Percentiles rank a stretch among this genome's conserved stretches.
phyloP scores from a whole-genome alignment of 2,888 invertebrate genomes.

The Pristionchus arcanus region DNA sequence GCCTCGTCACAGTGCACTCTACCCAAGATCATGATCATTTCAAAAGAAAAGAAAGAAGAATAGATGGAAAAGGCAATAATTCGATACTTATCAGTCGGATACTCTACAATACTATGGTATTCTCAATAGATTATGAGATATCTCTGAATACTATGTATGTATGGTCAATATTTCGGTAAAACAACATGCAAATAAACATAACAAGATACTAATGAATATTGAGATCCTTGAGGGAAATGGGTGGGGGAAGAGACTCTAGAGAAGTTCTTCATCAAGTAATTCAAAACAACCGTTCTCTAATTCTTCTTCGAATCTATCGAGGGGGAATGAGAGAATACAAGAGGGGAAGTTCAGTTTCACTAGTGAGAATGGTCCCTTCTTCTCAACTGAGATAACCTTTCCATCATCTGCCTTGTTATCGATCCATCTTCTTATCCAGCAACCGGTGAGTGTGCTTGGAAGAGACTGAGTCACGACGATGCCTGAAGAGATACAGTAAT shows the following conservation, averaged over 20 bases:
- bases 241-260: background rate
- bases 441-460: background rate
- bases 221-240: background rate
- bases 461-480: background rate
- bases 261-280: background rate
- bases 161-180: background rate
- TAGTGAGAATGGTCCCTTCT: background rate
- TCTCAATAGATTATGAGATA: background rate
- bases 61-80: background rate
- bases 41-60: too few species aligned
- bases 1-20: too few species aligned
- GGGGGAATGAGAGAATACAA: background rate
- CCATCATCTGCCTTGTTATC: background rate
- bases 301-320: background rate
- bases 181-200: background rate
- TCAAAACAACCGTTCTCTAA: background rate
- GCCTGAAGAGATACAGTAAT: slow-evolving; percentile 2
- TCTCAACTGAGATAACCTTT: background rate
- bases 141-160: too few species aligned
- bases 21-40: too few species aligned
- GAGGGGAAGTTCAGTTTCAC: background rate
- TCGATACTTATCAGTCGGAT: background rate
- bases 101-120: background rate
- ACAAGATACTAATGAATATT: background rate
- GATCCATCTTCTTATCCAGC: background rate